These are phyloP conservation scores for Calosoma granatense DNA, from an alignment of 1,140 invertebrate species.

Conservation along the genomic window DNA sequence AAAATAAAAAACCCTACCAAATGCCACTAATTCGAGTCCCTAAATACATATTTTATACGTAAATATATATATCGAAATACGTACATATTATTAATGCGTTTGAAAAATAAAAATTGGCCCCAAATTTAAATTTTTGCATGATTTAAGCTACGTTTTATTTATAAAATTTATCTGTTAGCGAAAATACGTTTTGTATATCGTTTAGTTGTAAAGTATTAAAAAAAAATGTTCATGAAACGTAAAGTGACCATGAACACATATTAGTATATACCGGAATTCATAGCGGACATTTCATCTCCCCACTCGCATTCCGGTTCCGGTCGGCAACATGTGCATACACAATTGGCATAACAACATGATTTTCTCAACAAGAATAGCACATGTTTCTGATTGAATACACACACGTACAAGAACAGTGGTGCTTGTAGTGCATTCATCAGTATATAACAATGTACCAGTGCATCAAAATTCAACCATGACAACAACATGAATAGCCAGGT, in stretches of 20 bases:
- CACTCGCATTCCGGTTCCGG: slow-evolving; percentile 57
- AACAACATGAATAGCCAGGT: slow-evolving; percentile 63
- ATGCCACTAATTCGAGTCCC: too few species aligned
- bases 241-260: too few species aligned
- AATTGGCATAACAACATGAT: slow-evolving; percentile 57
- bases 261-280: slow-evolving; percentile 61
- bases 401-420: slow-evolving; percentile 63
- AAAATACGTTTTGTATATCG: not conserved
- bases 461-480: slow-evolving; percentile 59
- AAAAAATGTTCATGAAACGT: slow-evolving; percentile 10
- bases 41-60: too few species aligned
- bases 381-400: slow-evolving; percentile 61
- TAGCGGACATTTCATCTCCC: slow-evolving; percentile 78
- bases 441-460: slow-evolving; percentile 60
- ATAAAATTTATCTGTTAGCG: too few species aligned
- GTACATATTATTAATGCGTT: too few species aligned
- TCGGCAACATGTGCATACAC: slow-evolving; percentile 40
- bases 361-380: slow-evolving; percentile 66
- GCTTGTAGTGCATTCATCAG: slow-evolving; percentile 61
- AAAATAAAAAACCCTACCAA: too few species aligned
- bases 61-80: too few species aligned
- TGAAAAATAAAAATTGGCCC: too few species aligned
- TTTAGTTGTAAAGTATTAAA: not conserved
- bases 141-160: too few species aligned
- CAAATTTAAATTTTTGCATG: too few species aligned